Percentiles rank a stretch among this genome's conserved stretches.
These are phyloP conservation scores for Masticophis lateralis DNA, from an alignment of 2,797 vertebrate species.

Conservation along the genomic window DNA sequence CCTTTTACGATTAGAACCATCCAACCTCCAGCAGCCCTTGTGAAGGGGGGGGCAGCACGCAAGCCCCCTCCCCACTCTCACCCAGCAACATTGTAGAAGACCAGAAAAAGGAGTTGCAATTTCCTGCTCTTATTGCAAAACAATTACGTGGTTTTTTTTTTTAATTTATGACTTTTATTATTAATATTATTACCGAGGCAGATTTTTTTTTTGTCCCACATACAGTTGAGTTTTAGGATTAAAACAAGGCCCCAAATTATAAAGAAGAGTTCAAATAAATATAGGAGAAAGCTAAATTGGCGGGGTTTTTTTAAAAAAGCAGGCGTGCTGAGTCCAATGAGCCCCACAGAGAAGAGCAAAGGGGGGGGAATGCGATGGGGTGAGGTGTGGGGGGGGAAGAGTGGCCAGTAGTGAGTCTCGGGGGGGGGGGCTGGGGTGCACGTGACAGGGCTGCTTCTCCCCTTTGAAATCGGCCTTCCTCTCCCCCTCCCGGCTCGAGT, in stretches of 20 bases:
- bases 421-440: no score
- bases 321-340: conserved; percentile 28
- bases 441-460: neutral
- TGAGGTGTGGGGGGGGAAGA: neutral
- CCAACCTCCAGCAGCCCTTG: neutral
- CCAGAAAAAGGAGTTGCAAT: neutral
- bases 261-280: conserved; percentile 64
- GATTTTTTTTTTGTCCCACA: conserved; percentile 69
- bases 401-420: neutral
- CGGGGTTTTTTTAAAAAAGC: conserved; percentile 50
- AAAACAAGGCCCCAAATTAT: conserved; percentile 51
- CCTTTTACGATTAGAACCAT: neutral
- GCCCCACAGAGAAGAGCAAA: neutral
- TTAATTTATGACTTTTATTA: conserved; percentile 6
- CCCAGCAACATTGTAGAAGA: rapidly evolving
- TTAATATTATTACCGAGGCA: conserved; percentile 55
- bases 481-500: neutral
- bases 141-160: conserved; percentile 33
- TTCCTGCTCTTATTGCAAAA: conserved; percentile 58
- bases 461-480: neutral
- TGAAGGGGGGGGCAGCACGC: no score
- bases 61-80: no score
- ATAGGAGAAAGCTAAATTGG: conserved; percentile 76
- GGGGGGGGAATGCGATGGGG: neutral
- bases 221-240: conserved; percentile 72